Evolutionary conservation across 2,888 invertebrate genomes (phyloP), one percentile per base, ranked within the genome.

Genomic region (Tenodera sinensis): DNA sequence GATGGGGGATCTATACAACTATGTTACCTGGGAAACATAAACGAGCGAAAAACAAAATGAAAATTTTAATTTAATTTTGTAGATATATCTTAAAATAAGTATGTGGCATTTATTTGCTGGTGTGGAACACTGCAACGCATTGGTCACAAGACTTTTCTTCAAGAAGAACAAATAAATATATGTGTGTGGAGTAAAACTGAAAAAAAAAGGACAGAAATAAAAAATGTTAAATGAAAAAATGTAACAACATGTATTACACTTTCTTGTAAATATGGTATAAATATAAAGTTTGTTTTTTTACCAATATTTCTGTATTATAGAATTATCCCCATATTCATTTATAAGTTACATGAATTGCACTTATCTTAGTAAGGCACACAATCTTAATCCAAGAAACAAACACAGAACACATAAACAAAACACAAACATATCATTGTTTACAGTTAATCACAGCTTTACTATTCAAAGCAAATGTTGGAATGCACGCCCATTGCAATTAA

Each of bases 231-330:
- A n/a, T 87, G 87, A 25, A 86, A 87, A 82, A 28, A 85, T 87
- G 81, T 87, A 87, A 28, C 6, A 71, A 71, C 54, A 81, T 81
- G 54, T 81, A 86, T 27, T 87, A 30, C 30, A 27, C 34, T 88
- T 85, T 84, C 88, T 85, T 88, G 88, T 88, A 88, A 84, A 88
- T 88, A 88, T 34, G 85, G 34, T 88, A 88, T 84, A 88, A 87
- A 87, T 87, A 87, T 83, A 82, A 82, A 34, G 28, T 54, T 86
- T 85, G 25, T 71, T 85, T 88, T 84, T 88, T 88, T 84, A 28
- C 84, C 34, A 54, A 84, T 28, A 54, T 42, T 88, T 85, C 85
- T 88, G 88, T 85, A 85, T 81, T 34, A 88, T 85, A 88, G 82
- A 83, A 28, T 83, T 85, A 30, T 34, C 85, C 84, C 54, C 71